Percentiles rank a stretch among this genome's conserved stretches.
Conservation (phyloP, 2,797 vertebrate species). For the Amphiprion clarkii region DNA sequence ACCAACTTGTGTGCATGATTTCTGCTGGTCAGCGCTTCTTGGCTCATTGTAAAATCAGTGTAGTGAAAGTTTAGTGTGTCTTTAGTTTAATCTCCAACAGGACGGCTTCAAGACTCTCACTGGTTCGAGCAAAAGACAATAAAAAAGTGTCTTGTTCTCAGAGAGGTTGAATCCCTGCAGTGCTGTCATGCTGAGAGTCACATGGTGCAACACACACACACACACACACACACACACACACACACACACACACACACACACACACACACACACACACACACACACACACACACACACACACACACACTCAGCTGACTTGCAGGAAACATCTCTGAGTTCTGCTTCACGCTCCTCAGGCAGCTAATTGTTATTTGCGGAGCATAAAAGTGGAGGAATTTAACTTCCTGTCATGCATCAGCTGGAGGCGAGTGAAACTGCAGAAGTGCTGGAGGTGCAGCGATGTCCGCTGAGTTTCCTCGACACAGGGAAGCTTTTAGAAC, state of each 20-base stretch:
- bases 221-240: slow-evolving; percentile 28
- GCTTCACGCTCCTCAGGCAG: slow-evolving; percentile 26
- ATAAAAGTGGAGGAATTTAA: slow-evolving; percentile 23
- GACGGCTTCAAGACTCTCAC: slow-evolving; percentile 1
- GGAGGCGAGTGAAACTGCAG: slow-evolving; percentile 26
- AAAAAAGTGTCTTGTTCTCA: slow-evolving; percentile 23
- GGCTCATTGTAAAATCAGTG: too few relatives aligned
- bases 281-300: slow-evolving; percentile 21
- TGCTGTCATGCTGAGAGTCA: slow-evolving; percentile 70
- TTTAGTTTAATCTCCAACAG: not conserved
- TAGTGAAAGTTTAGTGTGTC: too few relatives aligned
- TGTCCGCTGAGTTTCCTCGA: slow-evolving; percentile 4
- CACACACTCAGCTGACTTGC: slow-evolving; percentile 68
- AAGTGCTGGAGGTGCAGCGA: slow-evolving; percentile 50
- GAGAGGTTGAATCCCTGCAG: slow-evolving; percentile 51
- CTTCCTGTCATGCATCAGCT: slow-evolving; percentile 38
- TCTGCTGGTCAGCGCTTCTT: too few relatives aligned
- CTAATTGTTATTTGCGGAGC: slow-evolving; percentile 33
- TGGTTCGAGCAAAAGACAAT: not conserved
- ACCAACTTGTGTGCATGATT: too few relatives aligned
- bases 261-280: slow-evolving; percentile 23
- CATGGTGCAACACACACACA: slow-evolving; percentile 57
- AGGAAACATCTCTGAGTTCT: slow-evolving; percentile 11
- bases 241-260: slow-evolving; percentile 29
- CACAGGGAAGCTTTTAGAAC: slow-evolving; percentile 49